Evolutionary conservation across 2,113 vertebrate genomes (phyloP).

Genomic region (Lagenorhynchus albirostris): DNA sequence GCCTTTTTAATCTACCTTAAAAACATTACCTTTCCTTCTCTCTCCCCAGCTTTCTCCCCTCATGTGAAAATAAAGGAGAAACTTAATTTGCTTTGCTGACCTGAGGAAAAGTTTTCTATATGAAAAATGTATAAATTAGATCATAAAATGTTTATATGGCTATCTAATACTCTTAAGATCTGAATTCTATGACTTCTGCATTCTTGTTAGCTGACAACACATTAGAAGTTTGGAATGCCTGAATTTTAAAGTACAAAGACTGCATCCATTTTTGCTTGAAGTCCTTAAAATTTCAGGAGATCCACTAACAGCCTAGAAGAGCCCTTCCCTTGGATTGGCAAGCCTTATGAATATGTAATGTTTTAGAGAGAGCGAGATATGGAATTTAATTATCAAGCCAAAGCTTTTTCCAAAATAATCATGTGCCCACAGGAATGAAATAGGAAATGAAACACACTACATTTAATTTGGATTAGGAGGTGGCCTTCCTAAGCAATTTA

Average conservation of each 20-base stretch:
- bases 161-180: neutral
- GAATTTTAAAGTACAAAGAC: conserved; percentile 2
- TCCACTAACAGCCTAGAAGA: neutral
- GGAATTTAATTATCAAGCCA: conserved; percentile 38
- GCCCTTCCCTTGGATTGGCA: neutral
- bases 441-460: conserved; percentile 37
- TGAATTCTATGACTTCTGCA: neutral
- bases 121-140: neutral
- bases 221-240: neutral
- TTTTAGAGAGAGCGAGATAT: neutral
- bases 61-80: neutral
- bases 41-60: neutral
- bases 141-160: neutral
- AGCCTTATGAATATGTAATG: neutral
- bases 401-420: conserved; percentile 44
- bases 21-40: neutral
- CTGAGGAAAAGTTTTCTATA: neutral
- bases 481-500: conserved; percentile 28
- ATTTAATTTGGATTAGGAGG: conserved; percentile 19
- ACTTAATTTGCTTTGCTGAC: conserved; percentile 22
- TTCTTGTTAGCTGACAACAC: neutral
- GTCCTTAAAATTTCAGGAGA: neutral
- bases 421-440: neutral
- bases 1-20: neutral
- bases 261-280: conserved; percentile 1